These are phyloP conservation scores for Thryonomys swinderianus DNA, from an alignment of 2,113 vertebrate genomes.

Conservation along the genomic window DNA sequence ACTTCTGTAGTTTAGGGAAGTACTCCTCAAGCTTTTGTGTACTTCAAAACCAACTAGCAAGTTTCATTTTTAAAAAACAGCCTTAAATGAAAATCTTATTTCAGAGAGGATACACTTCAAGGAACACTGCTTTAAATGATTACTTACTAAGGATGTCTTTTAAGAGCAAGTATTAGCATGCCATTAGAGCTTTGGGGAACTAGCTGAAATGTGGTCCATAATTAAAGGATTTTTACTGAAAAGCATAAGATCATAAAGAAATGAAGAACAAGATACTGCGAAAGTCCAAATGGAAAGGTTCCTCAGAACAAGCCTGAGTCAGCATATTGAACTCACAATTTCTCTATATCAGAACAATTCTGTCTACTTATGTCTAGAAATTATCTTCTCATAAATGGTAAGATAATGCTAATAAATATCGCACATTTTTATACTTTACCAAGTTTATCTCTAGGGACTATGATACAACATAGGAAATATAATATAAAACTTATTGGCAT, in stretches of 20 bases:
- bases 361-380: background rate
- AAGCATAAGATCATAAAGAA: background rate
- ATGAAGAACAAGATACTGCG: background rate
- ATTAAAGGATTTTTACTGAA: background rate
- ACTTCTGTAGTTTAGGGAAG: background rate
- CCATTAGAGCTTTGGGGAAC: background rate
- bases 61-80: background rate
- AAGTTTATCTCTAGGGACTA: conserved; percentile 48
- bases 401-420: background rate
- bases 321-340: background rate
- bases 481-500: conserved; percentile 57
- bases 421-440: background rate
- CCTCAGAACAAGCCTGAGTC: background rate
- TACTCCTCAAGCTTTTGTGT: background rate
- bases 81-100: background rate
- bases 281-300: background rate
- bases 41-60: background rate
- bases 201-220: background rate
- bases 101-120: background rate
- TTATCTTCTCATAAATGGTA: background rate
- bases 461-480: conserved; percentile 76
- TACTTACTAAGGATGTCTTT: background rate
- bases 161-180: background rate
- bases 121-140: background rate
- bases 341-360: background rate